These are phyloP conservation scores for Ataeniobius toweri DNA, from an alignment of 2,797 vertebrate genomes.

Conservation along the genomic window DNA sequence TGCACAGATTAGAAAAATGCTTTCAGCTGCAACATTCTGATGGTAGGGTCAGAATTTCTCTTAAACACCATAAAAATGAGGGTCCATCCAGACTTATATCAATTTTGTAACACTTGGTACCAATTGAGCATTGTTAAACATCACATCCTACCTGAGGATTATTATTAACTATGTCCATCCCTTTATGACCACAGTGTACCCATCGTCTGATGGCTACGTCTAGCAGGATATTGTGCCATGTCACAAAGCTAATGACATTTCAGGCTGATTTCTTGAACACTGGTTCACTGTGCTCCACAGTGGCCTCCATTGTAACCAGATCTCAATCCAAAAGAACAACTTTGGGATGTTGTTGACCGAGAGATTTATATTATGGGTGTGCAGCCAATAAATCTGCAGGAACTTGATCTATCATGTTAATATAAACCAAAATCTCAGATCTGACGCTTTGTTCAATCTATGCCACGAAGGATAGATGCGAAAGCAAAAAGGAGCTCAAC, in stretches of 20 bases:
- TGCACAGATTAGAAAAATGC: background rate
- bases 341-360: background rate
- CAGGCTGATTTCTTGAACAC: background rate
- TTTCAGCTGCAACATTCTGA: background rate
- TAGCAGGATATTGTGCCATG: conserved; percentile 18
- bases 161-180: background rate
- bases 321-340: background rate
- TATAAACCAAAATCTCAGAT: background rate
- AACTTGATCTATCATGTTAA: background rate
- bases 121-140: background rate
- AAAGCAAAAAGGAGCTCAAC: background rate
- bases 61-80: background rate
- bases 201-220: conserved; percentile 55
- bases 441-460: background rate
- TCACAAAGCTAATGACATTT: conserved; percentile 2
- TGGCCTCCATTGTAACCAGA: background rate
- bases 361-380: background rate
- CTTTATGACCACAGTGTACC: conserved; percentile 35
- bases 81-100: background rate
- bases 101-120: background rate
- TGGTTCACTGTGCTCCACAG: background rate
- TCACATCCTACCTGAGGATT: background rate
- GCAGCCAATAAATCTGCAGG: background rate
- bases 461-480: too few species aligned
- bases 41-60: background rate